Percentiles rank a stretch among this genome's conserved stretches.
These are phyloP conservation scores for Fistularia commersonii DNA, from an alignment of 2,797 vertebrate species.

Conservation along the genomic window DNA sequence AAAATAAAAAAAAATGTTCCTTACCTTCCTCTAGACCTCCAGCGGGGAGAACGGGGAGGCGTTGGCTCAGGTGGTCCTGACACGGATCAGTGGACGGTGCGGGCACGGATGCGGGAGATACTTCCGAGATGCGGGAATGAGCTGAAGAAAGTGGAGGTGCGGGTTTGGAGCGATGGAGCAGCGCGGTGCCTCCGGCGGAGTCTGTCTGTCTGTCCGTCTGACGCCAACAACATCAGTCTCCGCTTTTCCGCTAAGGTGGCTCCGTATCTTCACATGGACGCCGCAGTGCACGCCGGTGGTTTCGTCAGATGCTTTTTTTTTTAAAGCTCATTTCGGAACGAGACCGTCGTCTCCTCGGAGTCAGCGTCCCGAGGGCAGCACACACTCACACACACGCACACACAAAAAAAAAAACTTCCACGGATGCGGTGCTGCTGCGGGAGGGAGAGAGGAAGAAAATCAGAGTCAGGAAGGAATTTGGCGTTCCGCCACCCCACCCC, in stretches of 20 bases:
- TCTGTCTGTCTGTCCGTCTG: conserved; percentile 41
- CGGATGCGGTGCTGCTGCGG: conserved; percentile 1
- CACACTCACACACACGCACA: too few relatives aligned
- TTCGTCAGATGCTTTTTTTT: too few relatives aligned
- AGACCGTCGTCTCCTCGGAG: too few relatives aligned
- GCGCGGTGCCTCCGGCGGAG: conserved; percentile 39
- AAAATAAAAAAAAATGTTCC: conserved; percentile 46
- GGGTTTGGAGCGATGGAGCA: conserved; percentile 47
- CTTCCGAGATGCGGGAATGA: conserved; percentile 42
- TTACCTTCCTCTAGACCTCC: conserved; percentile 9
- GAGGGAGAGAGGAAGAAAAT: conserved; percentile 17
- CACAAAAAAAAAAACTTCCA: conserved; percentile 25
- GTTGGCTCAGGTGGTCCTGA: conserved; percentile 15
- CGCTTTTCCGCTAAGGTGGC: conserved; percentile 50
- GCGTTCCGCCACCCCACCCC: conserved; percentile 7
- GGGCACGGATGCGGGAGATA: conserved; percentile 24
- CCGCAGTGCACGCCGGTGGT: too few relatives aligned
- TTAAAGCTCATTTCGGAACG: too few relatives aligned
- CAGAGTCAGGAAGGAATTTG: conserved; percentile 13
- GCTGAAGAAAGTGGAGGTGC: conserved; percentile 52
- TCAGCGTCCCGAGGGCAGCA: too few relatives aligned
- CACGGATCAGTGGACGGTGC: conserved; percentile 19
- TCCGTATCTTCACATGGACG: conserved; percentile 27
- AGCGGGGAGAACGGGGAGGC: too few relatives aligned
- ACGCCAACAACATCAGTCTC: conserved; percentile 57